Evolutionary conservation across 2,888 invertebrate species (phyloP).

Genomic region (Erannis defoliaria): DNA sequence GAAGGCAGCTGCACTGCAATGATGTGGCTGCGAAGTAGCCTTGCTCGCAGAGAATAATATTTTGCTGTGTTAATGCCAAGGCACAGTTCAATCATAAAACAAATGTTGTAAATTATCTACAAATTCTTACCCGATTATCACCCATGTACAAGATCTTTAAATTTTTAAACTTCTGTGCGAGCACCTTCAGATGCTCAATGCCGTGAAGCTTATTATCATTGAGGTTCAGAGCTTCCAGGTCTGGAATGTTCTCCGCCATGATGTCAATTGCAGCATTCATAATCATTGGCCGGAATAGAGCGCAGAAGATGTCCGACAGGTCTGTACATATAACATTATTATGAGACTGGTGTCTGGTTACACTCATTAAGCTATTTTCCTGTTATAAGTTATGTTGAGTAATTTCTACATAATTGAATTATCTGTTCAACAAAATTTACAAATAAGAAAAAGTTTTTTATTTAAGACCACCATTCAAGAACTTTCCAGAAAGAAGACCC

Average conservation of each 20-base stretch:
- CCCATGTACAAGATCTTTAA: constrained; percentile 93
- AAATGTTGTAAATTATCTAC: neutral
- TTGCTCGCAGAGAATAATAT: too few relatives aligned
- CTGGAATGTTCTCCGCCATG: constrained; percentile 93
- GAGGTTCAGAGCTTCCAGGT: constrained; percentile 92
- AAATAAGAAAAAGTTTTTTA: too few relatives aligned
- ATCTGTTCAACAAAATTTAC: too few relatives aligned
- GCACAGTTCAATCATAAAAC: too few relatives aligned
- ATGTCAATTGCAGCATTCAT: constrained; percentile 92
- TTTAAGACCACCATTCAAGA: too few relatives aligned
- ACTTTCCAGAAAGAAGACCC: too few relatives aligned
- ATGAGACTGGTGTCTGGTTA: neutral
- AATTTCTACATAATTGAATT: too few relatives aligned
- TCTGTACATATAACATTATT: constrained; percentile 69
- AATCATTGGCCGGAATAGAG: constrained; percentile 90
- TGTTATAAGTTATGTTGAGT: too few relatives aligned
- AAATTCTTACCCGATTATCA: constrained; percentile 90
- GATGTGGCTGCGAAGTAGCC: too few relatives aligned
- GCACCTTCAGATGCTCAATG: constrained; percentile 89
- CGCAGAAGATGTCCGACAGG: constrained; percentile 91
- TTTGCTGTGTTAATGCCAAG: too few relatives aligned
- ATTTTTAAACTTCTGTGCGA: constrained; percentile 89
- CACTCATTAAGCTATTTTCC: too few relatives aligned
- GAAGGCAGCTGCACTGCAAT: too few relatives aligned
- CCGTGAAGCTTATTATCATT: constrained; percentile 92